These are phyloP conservation scores for Poeciliopsis gracilis DNA, from an alignment of 2,797 vertebrate species.

Conservation along the genomic window DNA sequence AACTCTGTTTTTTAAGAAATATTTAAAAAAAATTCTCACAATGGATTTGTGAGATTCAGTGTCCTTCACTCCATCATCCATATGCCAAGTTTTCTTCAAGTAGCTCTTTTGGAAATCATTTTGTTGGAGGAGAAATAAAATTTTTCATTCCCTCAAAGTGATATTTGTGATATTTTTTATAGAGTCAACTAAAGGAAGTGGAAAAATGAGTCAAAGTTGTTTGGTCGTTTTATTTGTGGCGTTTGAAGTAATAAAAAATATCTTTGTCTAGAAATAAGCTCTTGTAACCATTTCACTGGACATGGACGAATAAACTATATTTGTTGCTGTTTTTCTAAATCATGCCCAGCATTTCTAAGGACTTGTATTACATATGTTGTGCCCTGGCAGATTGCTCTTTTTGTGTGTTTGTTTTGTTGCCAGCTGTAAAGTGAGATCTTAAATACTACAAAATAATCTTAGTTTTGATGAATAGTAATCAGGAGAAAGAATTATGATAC, in stretches of 20 bases:
- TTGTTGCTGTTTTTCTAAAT: neutral
- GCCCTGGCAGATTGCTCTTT: neutral
- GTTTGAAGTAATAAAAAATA: neutral
- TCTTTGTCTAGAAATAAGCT: neutral
- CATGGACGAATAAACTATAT: neutral
- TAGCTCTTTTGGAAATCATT: neutral
- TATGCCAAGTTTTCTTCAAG: neutral
- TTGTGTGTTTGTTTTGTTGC: neutral
- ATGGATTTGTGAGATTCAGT: neutral
- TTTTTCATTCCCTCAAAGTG: neutral
- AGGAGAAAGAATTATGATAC: neutral
- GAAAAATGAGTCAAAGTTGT: neutral
- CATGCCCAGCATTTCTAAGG: no score
- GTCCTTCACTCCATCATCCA: neutral
- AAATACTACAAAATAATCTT: neutral
- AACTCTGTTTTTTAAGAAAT: neutral
- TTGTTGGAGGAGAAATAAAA: neutral
- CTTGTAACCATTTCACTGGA: neutral
- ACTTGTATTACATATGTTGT: neutral
- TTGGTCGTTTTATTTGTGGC: neutral
- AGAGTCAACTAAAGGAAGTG: neutral
- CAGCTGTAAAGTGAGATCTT: slow-evolving; percentile 4
- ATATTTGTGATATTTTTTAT: neutral
- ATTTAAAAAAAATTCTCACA: no score
- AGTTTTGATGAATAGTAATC: neutral